Evolutionary conservation across 2,888 invertebrate species (phyloP).

Genomic region (Tryphoninae sp.): DNA sequence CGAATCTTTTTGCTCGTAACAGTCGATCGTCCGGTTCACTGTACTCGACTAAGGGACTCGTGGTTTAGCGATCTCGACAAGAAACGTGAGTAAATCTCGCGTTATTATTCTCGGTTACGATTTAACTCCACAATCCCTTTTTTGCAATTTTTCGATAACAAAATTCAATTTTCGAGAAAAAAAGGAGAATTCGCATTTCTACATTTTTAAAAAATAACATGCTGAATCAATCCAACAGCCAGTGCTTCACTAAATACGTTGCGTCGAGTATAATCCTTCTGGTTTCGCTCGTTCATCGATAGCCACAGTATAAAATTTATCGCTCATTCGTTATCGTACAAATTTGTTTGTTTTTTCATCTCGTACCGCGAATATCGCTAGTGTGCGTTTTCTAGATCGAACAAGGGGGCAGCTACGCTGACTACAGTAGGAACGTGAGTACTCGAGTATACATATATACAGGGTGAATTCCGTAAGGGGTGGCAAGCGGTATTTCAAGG

Average conservation of each 20-base stretch:
- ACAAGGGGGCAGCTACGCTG: constrained; percentile 29
- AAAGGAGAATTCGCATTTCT: not conserved
- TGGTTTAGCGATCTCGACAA: not conserved
- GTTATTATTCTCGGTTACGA: not conserved
- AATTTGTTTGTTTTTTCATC: constrained; percentile 56
- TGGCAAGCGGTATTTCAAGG: too few relatives aligned
- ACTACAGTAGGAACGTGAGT: not conserved
- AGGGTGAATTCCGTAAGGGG: too few relatives aligned
- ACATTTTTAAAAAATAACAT: too few relatives aligned
- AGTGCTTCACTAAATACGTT: not conserved
- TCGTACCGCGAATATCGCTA: constrained; percentile 68
- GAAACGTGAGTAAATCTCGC: constrained; percentile 6
- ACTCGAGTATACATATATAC: not conserved
- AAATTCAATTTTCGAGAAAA: not conserved
- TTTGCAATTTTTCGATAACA: not conserved
- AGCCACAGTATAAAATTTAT: constrained; percentile 49
- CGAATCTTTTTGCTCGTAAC: constrained; percentile 30
- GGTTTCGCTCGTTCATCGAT: constrained; percentile 27
- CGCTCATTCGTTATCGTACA: constrained; percentile 52
- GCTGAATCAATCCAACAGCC: not conserved
- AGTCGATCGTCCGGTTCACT: constrained; percentile 36
- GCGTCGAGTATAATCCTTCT: not conserved
- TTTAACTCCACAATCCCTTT: not conserved
- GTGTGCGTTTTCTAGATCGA: constrained; percentile 42
- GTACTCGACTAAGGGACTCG: constrained; percentile 3